phyloP scores from a whole-genome alignment of 37 sponge, comb jelly and placozoan genomes.

The Spongia lamella region DNA sequence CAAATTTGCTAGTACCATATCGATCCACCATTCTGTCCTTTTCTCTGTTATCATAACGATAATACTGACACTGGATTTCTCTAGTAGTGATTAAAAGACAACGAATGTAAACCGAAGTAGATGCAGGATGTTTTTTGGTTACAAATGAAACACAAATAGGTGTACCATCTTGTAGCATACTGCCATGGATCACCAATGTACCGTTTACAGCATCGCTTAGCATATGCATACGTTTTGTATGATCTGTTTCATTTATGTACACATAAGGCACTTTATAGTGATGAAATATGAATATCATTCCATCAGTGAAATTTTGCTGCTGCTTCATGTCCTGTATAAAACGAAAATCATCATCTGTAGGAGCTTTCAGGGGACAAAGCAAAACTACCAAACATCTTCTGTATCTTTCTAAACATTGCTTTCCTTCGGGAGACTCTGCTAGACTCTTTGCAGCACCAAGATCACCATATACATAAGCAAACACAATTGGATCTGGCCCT shows the following conservation, averaged over 20 bases:
- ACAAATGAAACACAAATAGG: not conserved
- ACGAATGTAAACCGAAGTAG: not conserved
- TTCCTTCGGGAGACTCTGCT: constrained; percentile 9
- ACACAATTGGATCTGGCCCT: constrained; percentile 70
- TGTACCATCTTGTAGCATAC: not conserved
- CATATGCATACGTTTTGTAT: constrained; percentile 19
- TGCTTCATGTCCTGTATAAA: constrained; percentile 16
- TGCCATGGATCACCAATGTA: not conserved
- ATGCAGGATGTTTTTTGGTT: not conserved
- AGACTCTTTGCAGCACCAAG: constrained; percentile 17
- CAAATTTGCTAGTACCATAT: constrained; percentile 36
- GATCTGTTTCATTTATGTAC: constrained; percentile 41
- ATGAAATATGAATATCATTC: constrained; percentile 26
- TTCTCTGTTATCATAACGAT: not conserved
- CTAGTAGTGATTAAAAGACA: not conserved
- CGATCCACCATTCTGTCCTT: constrained; percentile 55
- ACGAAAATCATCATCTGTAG: constrained; percentile 59
- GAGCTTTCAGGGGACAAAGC: constrained; percentile 46
- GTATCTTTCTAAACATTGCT: constrained; percentile 42
- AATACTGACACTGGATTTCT: not conserved
- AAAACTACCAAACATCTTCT: constrained; percentile 42
- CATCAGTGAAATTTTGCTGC: constrained; percentile 36
- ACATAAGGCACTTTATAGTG: constrained; percentile 54
- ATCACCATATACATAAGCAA: constrained; percentile 1
- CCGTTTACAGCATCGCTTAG: constrained; percentile 42